phyloP scores from a whole-genome alignment of 2,113 vertebrate species.

The Gnathonemus longibarbis region DNA sequence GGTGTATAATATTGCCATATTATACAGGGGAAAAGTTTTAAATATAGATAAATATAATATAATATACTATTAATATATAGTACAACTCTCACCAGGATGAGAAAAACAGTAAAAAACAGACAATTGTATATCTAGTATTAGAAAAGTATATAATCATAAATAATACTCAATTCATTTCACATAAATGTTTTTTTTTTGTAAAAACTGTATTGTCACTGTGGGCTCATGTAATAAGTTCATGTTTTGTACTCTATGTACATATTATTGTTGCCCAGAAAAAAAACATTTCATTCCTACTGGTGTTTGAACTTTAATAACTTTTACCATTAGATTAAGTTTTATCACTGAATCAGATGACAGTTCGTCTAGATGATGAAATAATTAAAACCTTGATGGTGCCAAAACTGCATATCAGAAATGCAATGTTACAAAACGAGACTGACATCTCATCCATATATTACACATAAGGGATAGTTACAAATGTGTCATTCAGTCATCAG shows the following conservation, averaged over 20 bases:
- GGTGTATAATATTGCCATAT: not conserved
- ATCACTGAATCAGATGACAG: not conserved
- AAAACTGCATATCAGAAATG: not conserved
- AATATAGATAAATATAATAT: not conserved
- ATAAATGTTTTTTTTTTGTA: not conserved
- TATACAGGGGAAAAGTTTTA: not conserved
- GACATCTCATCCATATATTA: not conserved
- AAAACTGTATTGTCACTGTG: not conserved
- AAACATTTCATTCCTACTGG: not conserved
- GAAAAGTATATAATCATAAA: not conserved
- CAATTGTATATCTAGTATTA: not conserved
- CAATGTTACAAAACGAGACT: not conserved
- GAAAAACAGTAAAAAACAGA: not conserved
- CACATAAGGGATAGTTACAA: not conserved
- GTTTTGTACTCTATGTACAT: not conserved
- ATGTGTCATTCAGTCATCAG: not conserved
- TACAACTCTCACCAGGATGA: not conserved
- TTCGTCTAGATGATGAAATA: not conserved
- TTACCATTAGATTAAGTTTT: not conserved
- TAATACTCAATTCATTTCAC: not conserved
- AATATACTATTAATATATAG: not conserved
- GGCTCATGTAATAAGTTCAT: not conserved
- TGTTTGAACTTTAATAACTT: not conserved
- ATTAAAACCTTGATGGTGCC: not conserved
- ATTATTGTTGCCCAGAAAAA: not conserved